Evolutionary conservation across 2,797 vertebrate genomes (phyloP).

Genomic region (Poecilia gillii): DNA sequence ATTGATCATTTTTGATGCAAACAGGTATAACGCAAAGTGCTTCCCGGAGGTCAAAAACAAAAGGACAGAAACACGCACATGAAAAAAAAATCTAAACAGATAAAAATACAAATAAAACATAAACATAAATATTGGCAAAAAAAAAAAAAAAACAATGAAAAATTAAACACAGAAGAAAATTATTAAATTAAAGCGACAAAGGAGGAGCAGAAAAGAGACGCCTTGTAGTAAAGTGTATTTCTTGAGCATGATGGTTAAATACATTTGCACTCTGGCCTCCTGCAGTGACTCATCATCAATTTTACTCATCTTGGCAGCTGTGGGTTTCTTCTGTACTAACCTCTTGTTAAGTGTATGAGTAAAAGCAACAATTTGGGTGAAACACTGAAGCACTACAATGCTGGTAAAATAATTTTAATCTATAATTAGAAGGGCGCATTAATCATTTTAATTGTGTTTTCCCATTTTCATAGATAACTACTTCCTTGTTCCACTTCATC

Average conservation of each 20-base stretch:
- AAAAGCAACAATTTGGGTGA: conserved; percentile 4
- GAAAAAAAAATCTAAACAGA: background rate
- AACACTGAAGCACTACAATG: conserved; percentile 25
- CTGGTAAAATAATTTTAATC: conserved; percentile 5
- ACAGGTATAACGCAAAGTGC: background rate
- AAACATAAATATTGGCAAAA: background rate
- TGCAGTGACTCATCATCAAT: conserved; percentile 66
- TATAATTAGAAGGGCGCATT: conserved; percentile 1
- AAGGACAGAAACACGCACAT: background rate
- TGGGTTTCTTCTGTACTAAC: conserved; percentile 22
- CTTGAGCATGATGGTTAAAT: conserved; percentile 48
- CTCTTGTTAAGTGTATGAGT: conserved; percentile 33
- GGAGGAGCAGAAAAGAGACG: conserved; percentile 22
- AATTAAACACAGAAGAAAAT: background rate
- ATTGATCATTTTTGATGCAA: background rate
- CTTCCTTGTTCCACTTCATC: conserved; percentile 1
- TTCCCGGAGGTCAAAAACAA: background rate
- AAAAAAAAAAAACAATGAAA: background rate
- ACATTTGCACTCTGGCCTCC: conserved; percentile 53
- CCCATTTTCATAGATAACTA: conserved; percentile 5
- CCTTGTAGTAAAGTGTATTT: conserved; percentile 41
- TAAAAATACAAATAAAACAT: background rate
- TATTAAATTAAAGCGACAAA: background rate
- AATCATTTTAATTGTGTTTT: conserved; percentile 11
- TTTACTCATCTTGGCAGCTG: conserved; percentile 55